A percentile compares a stretch with the other conserved stretches of the same genome.
phyloP scores from a whole-genome alignment of 2,888 invertebrate species.

The Yponomeuta sedellus region DNA sequence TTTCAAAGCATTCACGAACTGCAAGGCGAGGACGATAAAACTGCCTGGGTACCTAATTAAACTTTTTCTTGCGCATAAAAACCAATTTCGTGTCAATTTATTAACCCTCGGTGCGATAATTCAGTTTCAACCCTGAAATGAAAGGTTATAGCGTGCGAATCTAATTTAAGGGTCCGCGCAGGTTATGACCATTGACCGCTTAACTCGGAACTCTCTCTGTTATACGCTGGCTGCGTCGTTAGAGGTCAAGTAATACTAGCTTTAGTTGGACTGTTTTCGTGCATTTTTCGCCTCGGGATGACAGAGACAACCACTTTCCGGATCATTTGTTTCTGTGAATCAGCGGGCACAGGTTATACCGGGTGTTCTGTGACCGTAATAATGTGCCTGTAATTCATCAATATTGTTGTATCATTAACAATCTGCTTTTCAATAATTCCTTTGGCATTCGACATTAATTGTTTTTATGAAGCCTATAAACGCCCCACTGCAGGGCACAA shows the following conservation, averaged over 20 bases:
- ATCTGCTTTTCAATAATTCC: too few relatives aligned
- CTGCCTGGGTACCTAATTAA: not conserved
- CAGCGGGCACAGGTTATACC: not conserved
- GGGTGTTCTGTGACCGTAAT: not conserved
- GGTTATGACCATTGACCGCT: conserved; percentile 16
- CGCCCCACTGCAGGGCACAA: too few relatives aligned
- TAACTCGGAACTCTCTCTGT: conserved; percentile 17
- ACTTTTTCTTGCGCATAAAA: conserved; percentile 10
- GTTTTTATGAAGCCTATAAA: too few relatives aligned
- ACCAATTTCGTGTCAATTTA: conserved; percentile 16
- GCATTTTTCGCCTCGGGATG: not conserved
- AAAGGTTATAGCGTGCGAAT: conserved; percentile 30
- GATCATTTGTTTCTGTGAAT: conserved; percentile 33
- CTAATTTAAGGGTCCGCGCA: conserved; percentile 29
- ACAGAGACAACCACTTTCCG: conserved; percentile 23
- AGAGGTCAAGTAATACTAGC: conserved; percentile 15
- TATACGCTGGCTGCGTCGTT: conserved; percentile 16
- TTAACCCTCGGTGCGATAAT: conserved; percentile 24
- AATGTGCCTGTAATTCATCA: too few relatives aligned
- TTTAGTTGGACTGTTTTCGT: not conserved
- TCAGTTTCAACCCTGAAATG: conserved; percentile 31
- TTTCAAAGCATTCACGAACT: not conserved
- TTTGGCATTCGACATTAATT: too few relatives aligned
- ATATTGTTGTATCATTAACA: too few relatives aligned
- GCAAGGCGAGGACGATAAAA: conserved; percentile 16